Conservation (phyloP, 2,113 vertebrate genomes). For the Pao palembangensis region DNA sequence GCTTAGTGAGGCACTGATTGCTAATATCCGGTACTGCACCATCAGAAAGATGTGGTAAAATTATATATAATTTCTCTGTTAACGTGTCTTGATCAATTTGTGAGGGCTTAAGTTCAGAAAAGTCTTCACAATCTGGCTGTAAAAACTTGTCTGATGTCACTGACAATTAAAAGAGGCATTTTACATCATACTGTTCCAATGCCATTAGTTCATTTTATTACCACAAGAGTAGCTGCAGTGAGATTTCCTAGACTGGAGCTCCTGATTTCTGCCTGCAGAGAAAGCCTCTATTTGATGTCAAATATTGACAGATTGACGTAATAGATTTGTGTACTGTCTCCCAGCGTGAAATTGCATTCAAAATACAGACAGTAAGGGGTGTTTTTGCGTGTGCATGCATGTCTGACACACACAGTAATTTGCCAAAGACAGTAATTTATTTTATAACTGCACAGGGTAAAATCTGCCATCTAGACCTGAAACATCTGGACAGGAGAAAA, state of each 20-base stretch:
- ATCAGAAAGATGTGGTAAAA: no score
- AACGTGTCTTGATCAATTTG: not conserved
- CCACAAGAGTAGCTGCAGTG: not conserved
- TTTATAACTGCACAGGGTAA: not conserved
- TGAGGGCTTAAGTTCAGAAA: not conserved
- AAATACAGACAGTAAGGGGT: no score
- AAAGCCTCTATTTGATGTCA: not conserved
- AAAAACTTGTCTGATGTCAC: no score
- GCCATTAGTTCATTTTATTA: not conserved
- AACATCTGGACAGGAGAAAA: slow-evolving; percentile 2
- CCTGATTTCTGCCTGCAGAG: not conserved
- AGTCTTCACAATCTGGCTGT: not conserved
- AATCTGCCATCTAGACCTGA: not conserved
- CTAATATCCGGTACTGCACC: no score
- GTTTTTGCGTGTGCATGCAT: not conserved
- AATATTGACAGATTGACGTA: slow-evolving; percentile 13
- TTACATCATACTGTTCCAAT: not conserved
- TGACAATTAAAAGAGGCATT: no score
- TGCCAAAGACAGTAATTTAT: slow-evolving; percentile 1
- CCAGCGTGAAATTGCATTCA: no score
- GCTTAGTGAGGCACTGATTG: not conserved
- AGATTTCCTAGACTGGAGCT: not conserved
- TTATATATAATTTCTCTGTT: not conserved
- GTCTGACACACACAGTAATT: not conserved
- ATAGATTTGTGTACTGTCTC: not conserved